Base-by-base conservation (phyloP, 2,888 invertebrate species). In the Ceriagrion tenellum region DNA sequence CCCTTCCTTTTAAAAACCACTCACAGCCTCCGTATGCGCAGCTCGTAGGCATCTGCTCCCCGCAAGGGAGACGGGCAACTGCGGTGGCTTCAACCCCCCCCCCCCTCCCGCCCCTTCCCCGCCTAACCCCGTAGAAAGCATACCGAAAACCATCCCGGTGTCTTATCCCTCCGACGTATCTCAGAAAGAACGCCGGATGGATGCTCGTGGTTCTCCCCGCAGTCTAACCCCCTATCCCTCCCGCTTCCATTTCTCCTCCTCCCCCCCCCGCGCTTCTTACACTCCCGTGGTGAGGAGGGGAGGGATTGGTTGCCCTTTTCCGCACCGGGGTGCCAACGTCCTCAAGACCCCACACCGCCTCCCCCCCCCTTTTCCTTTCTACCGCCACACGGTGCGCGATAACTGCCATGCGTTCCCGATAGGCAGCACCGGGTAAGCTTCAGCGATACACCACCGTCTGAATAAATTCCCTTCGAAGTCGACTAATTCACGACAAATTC, bases 21-120 rank as follows among this genome's bases (percentile, higher is more conserved):
- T 59, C 59, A 18, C 59, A 59, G 59, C 59, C 59, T 59, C 59
- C 59, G 59, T 26, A 69, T 59, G 59, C 59, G 13, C 59, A 16
- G n/a, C 69, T 35, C 81, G 26, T 35, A n/a, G 81, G 81, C 81
- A 81, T 81, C 81, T 81, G 81, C 35, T 81, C 81, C 35, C 69
- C n/a, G n/a, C 69, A 59, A 59, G 59, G 59, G 81, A 12, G 30
- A 35, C 10, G 74, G 8, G 0, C 74, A 81, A 81, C 30, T 35
- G 35, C 74, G 69, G 69, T 10, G 26, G 69, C 69, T 26, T 20
- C 12, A 18, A 0, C 69, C 4, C 69, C 23, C 69, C 10, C 69
- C 47, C 2, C 59, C 16, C 59, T 12, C 59, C 4, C 59, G 3
- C 12, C 2, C 59, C 8, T 47, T 47, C 16, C 59, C 59, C 16